Conservation (phyloP, 2,797 vertebrate species). For the Naso thynnoides region DNA sequence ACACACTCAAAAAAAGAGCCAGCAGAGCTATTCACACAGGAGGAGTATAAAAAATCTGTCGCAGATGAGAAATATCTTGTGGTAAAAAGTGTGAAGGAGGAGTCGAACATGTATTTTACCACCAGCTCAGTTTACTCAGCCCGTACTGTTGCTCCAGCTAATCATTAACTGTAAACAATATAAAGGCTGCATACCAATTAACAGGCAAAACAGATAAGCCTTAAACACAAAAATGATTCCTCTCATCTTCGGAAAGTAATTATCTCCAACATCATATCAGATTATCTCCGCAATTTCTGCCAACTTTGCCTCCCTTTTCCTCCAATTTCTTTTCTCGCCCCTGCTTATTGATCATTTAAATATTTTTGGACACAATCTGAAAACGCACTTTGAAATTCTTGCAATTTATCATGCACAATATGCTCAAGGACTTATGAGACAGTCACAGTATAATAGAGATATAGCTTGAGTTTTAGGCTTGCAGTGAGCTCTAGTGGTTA, state of each 20-base stretch:
- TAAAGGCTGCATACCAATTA: slow-evolving; percentile 3
- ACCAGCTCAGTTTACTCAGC: slow-evolving; percentile 10
- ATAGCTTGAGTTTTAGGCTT: slow-evolving; percentile 14
- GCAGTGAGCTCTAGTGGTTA: slow-evolving; percentile 78
- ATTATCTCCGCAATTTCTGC: slow-evolving; percentile 21
- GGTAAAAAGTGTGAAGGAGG: background rate
- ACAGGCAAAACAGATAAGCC: background rate
- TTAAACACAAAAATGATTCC: slow-evolving; percentile 6
- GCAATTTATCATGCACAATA: background rate
- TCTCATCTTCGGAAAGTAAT: slow-evolving; percentile 24
- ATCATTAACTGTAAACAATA: background rate
- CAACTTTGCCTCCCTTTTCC: background rate
- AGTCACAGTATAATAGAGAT: background rate
- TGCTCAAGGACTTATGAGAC: slow-evolving; percentile 14
- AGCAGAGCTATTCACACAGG: slow-evolving; percentile 39
- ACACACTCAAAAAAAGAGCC: slow-evolving; percentile 38
- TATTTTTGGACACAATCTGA: background rate
- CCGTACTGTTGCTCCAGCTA: slow-evolving; percentile 4
- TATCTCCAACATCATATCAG: slow-evolving; percentile 17
- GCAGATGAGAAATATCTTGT: slow-evolving; percentile 38
- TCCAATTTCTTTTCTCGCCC: slow-evolving; percentile 3
- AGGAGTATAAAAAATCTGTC: slow-evolving; percentile 25
- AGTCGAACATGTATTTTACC: slow-evolving; percentile 18
- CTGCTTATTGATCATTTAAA: slow-evolving; percentile 25
- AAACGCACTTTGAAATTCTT: slow-evolving; percentile 14